A percentile compares a stretch with the other conserved stretches of the same genome.
These are phyloP conservation scores for Oryzias woworae DNA, from an alignment of 2,113 vertebrate genomes.

Conservation along the genomic window DNA sequence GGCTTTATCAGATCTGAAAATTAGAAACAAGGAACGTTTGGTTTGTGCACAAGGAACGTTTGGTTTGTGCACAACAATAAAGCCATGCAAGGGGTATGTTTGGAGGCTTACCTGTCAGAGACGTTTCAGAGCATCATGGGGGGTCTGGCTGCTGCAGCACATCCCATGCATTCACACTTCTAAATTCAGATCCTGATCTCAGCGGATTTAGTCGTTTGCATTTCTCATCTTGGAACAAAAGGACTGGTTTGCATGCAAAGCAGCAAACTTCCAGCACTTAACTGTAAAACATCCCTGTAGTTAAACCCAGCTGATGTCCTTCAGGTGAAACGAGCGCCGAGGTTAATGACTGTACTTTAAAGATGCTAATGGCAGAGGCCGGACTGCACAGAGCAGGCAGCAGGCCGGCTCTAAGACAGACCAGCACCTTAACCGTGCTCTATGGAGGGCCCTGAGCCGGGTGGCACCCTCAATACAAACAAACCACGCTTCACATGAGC, in stretches of 20 bases:
- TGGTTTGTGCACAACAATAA: too few species aligned
- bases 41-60: too few species aligned
- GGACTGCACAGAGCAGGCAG: slow-evolving; percentile 4
- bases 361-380: slow-evolving; percentile 44
- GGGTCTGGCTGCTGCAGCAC: not conserved
- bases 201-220: not conserved
- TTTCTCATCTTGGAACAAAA: not conserved
- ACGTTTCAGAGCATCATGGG: not conserved
- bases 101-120: too few species aligned
- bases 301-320: slow-evolving; percentile 16
- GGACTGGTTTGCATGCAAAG: not conserved
- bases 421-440: slow-evolving; percentile 12
- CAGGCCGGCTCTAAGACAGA: slow-evolving; percentile 15
- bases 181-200: too few species aligned
- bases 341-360: slow-evolving; percentile 46
- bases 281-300: not conserved
- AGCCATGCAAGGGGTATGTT: too few species aligned
- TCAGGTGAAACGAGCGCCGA: slow-evolving; percentile 30
- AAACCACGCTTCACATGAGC: not conserved
- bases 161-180: not conserved
- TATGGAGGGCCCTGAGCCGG: not conserved
- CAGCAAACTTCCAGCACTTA: not conserved
- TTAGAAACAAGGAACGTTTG: too few species aligned
- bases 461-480: slow-evolving; percentile 2
- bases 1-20: too few species aligned